Evolutionary conservation across 2,797 vertebrate species (phyloP), one percentile per base, ranked within the genome.

Genomic region (Danio albolineatus): DNA sequence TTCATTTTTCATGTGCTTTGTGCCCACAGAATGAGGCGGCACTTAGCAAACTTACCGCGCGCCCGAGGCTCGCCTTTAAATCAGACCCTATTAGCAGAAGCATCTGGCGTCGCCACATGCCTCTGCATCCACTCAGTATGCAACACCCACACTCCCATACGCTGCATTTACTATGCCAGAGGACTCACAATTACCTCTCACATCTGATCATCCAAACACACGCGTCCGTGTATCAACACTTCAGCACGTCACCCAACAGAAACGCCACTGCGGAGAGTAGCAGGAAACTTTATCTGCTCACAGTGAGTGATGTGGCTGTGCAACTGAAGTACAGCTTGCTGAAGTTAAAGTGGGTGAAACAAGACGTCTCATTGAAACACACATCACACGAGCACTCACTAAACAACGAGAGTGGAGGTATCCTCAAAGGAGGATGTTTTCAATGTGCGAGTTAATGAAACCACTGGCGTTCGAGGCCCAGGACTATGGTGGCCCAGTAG

Each of bases 61-160:
- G 57, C 73, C 69, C 17, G 17, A 65, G 71, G 74, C 61, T 77
- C 49, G 48, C 75, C 78, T 80, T 86, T 76, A 82, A 86, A 82
- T 86, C 83, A 86, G 81, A 83, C 78, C 60, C 74, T 67, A 84
- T 86, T 84, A 83, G 70, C 72, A 76, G 28, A 57, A 81, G 80
- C 75, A 84, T 84, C 83, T 86, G 83, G 82, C 65, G 48, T 64
- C 41, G 43, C 75, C 74, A 78, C 71, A 72, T 80, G 77, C 66
- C 71, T 76, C 82, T 61, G 64, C 65, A 62, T 60, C 73, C 56
- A 67, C 77, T 80, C 85, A 74, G 73, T 82, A 78, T 80, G 70
- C 80, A 66, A 21, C 70, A 69, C 44, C 73, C 53, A 66, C 66
- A 70, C 76, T 73, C 43, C 7, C 53, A 74, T 73, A 76, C 48